Conservation (phyloP, 2,888 invertebrate species). For the Nebria brevicollis region DNA sequence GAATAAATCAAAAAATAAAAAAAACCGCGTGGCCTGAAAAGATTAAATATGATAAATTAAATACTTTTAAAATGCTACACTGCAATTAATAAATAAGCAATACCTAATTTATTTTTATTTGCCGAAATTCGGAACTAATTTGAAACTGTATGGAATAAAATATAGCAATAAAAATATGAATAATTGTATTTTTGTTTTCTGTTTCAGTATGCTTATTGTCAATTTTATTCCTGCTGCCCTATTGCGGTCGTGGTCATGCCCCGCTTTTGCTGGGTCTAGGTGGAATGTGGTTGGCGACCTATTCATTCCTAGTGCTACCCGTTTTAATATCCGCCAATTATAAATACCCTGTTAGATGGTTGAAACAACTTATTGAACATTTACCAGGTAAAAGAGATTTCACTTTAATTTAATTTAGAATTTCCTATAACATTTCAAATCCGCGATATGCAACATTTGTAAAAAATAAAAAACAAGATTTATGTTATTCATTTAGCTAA, state of each 20-base stretch:
- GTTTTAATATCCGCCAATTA: slow-evolving; percentile 76
- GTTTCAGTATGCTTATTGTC: slow-evolving; percentile 75
- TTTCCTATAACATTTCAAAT: neutral
- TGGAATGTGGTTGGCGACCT: slow-evolving; percentile 69
- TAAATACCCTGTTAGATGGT: slow-evolving; percentile 73
- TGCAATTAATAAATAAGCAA: too few relatives aligned
- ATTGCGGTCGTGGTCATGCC: slow-evolving; percentile 67
- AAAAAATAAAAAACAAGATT: too few relatives aligned
- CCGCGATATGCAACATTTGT: too few relatives aligned
- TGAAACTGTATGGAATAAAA: neutral
- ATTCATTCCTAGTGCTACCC: slow-evolving; percentile 75
- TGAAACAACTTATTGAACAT: slow-evolving; percentile 67
- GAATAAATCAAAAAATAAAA: too few relatives aligned
- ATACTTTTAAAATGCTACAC: too few relatives aligned
- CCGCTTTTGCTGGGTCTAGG: slow-evolving; percentile 71
- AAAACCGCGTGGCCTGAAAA: too few relatives aligned
- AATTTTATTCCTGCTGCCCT: slow-evolving; percentile 72
- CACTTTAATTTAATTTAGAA: slow-evolving; percentile 3
- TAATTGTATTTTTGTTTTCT: neutral
- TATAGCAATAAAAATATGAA: neutral
- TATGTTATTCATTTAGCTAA: too few relatives aligned
- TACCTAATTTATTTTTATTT: neutral
- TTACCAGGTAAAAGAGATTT: slow-evolving; percentile 66
- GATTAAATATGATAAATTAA: too few relatives aligned
- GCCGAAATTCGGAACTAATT: neutral